Percentiles rank a stretch among this genome's conserved stretches.
Conservation (phyloP, 2,888 invertebrate species). For the Ametastegia equiseti region DNA sequence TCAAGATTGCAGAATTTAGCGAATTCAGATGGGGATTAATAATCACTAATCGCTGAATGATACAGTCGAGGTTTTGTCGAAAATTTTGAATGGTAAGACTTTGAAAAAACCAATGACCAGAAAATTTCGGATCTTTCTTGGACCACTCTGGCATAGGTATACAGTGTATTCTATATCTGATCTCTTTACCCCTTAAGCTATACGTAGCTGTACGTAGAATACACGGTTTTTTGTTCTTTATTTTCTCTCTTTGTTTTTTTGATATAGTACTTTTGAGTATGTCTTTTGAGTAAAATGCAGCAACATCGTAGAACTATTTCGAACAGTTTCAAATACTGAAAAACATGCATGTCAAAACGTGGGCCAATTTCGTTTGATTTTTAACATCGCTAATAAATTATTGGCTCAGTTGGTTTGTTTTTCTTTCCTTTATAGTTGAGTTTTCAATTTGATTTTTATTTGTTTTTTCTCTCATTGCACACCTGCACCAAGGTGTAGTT, state of each 20-base stretch:
- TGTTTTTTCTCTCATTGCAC: slow-evolving; percentile 8
- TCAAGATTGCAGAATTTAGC: too few relatives aligned
- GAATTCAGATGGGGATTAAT: too few relatives aligned
- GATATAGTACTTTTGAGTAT: not conserved
- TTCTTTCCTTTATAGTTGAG: slow-evolving; percentile 46
- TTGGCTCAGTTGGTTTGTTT: not conserved
- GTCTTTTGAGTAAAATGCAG: not conserved
- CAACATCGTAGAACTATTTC: not conserved
- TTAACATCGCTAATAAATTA: not conserved
- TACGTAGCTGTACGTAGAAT: slow-evolving; percentile 10
- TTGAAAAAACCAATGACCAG: not conserved
- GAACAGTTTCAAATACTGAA: not conserved
- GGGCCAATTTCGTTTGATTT: not conserved
- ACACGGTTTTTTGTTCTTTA: not conserved
- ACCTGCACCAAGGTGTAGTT: slow-evolving; percentile 1
- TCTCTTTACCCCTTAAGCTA: not conserved
- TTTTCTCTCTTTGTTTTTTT: slow-evolving; percentile 9
- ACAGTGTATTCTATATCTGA: slow-evolving; percentile 3
- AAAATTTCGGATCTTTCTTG: not conserved
- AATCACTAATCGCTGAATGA: too few relatives aligned
- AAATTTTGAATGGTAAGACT: not conserved
- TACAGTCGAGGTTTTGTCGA: not conserved
- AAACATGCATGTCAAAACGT: not conserved
- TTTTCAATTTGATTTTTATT: slow-evolving; percentile 51
- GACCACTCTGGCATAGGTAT: not conserved